Evolutionary conservation across 2,888 invertebrate genomes (phyloP), one percentile per base, ranked within the genome.

Genomic region (Venustoraphidia nigricollis): DNA sequence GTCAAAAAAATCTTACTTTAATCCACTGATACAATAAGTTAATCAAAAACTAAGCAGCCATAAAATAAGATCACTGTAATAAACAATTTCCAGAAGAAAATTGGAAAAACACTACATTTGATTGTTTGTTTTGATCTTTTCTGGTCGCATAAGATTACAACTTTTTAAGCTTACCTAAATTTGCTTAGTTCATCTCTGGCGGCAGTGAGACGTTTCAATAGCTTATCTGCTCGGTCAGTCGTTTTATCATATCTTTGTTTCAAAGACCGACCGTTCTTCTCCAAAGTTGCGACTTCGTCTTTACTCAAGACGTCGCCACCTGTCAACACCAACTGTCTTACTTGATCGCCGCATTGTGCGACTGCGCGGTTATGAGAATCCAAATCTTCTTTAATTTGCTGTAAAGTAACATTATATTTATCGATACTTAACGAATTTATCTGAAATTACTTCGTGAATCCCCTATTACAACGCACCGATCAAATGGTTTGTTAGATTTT

Each of bases 231-330:
- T 51, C 86, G 83, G 62, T 89, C 87, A 1, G 75, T 70, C n/a
- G 85, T 82, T 60, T 81, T 81, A 65, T 91, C 90, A 56, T 82
- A 89, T 38, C 91, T 79, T 36, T 81, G 81, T 57, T 88, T 87
- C 54, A 94, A 69, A 52, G 83, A 84, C 38, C 89, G 79, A 10
- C 89, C 89, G 56, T 87, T 86, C 58, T 88, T 86, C 68, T 93
- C 92, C 54, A 94, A 69, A 27, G 83, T 83, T 36, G 85, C 80
- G 36, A 93, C 83, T 73, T 94, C 93, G 56, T 93, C 93, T 53
- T 88, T 84, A 5, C 92, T 91, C 8, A 95, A 71, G n/a, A 91
- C 85, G 58, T 94, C 93, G 36, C 88, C 84, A 1, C 91, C 92
- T 14, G 91, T 90, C 2, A 90, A 75, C 5, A 92, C 87, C 43